phyloP scores from a whole-genome alignment of 2,888 invertebrate species.

The Caenorhabditis parvicauda region DNA sequence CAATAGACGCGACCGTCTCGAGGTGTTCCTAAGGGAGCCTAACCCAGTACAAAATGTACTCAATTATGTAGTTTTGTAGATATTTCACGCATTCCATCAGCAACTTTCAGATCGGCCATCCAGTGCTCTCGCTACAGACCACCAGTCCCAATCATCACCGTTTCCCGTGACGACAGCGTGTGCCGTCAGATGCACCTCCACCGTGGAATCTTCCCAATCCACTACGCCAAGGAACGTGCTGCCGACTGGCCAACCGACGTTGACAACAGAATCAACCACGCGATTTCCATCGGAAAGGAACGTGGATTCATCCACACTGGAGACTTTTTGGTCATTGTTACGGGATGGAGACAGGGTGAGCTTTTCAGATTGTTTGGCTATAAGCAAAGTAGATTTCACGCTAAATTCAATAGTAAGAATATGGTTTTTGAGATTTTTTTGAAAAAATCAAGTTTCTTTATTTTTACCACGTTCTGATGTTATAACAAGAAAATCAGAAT shows the following conservation, averaged over 20 bases:
- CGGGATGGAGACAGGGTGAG: constrained; percentile 77
- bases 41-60: too few relatives aligned
- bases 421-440: neutral
- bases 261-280: constrained; percentile 67
- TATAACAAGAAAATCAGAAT: too few relatives aligned
- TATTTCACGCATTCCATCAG: too few relatives aligned
- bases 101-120: constrained; percentile 73
- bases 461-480: neutral
- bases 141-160: constrained; percentile 88
- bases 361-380: neutral
- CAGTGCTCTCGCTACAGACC: constrained; percentile 89
- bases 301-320: constrained; percentile 82
- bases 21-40: too few relatives aligned
- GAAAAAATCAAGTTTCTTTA: neutral
- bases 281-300: constrained; percentile 69
- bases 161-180: constrained; percentile 80
- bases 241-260: constrained; percentile 87
- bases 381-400: neutral
- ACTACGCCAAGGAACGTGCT: constrained; percentile 69
- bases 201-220: constrained; percentile 85
- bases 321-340: constrained; percentile 86
- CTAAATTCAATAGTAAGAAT: neutral
- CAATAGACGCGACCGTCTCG: too few relatives aligned
- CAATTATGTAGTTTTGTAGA: too few relatives aligned
- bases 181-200: constrained; percentile 88